Evolutionary conservation across 1,140 invertebrate species (phyloP), one percentile per base, ranked within the genome.

Genomic region (Nymphalis io): DNA sequence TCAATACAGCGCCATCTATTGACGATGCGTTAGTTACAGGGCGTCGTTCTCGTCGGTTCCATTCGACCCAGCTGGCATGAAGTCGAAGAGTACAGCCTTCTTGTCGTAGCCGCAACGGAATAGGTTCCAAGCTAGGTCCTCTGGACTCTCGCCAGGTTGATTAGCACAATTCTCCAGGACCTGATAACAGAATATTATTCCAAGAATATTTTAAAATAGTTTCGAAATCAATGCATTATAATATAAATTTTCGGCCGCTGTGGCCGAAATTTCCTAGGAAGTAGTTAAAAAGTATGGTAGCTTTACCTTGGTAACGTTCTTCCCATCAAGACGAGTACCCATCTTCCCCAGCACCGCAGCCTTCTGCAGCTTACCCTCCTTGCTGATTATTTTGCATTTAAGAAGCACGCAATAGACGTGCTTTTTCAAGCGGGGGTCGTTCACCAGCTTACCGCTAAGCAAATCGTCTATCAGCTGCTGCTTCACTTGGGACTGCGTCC

Each of bases 321-420:
- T 84, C 8, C 65, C 79, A 16, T 85, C 80, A 20, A 55, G 59
- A 13, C 81, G 73, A 1, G 68, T 65, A 0, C 74, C 76, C 67
- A 88, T 58, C 61, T 84, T 88, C 27, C 78, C 80, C 11, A 87
- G 62, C 11, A 86, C 70, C 0, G 83, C 80, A 0, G 78, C 67
- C 74, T 90, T 89, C 61, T 80, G 82, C 61, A 90, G 74, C 70
- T 89, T 90, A 27, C 89, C 89, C 68, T 89, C 87, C 78, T 91
- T 91, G 60, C 73, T 66, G 23, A 91, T 75, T 27, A 90, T 69
- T 78, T 91, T 91, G 77, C 88, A 91, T 27, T 79, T 79, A n/a
- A 82, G 74, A 46, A 90, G 79, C 20, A 89, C 83, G 73, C 89
- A 91, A 75, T 86, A 84, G 12, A 89, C 87, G 70, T 87, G 87